Evolutionary conservation across 2,888 invertebrate species (phyloP), one percentile per base, ranked within the genome.

Genomic region (Lypha dubia): DNA sequence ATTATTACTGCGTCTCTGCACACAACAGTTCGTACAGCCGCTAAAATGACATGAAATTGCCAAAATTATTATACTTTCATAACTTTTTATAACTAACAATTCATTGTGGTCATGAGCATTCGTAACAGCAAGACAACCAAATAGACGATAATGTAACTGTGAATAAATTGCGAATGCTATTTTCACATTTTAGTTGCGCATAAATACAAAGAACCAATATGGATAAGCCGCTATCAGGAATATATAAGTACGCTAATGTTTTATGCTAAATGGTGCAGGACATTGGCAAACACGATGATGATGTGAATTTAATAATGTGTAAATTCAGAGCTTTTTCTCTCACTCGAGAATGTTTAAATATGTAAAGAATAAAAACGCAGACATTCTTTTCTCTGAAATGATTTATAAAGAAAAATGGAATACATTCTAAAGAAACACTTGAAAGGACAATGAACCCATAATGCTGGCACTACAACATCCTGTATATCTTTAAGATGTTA

Each of bases 21-120:
- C 51, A 24, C n/a, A 24, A 38, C 38, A 11, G 15, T 22, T 53
- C 11, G n/a, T 53, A n/a, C 35, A 38, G 5, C 13, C 4, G 9
- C 8, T 38, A 38, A 53, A 38, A 24, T 20, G 15, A 9, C 51
- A 38, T 15, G 51, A 38, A 38, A 38, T 8, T n/a, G 24, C 15
- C 15, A 6, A 53, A 51, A 38, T 53, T 2, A 38, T 38, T 38
- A 38, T 20, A 8, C 17, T 20, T 49, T 51, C 35, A 67, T 67
- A 51, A 51, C 6, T 35, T 28, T 20, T 38, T 68, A 35, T 8
- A 11, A 53, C 22, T 11, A 15, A 9, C 9, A 38, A 15, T 49
- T 20, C n/a, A 41, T 24, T 63, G 41, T 24, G 62, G n/a, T n/a
- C n/a, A 24, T 63, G 44, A 24, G 44, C 17, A 35, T 35, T 60